phyloP scores from a whole-genome alignment of 2,113 vertebrate species.

The Climacteris rufus region DNA sequence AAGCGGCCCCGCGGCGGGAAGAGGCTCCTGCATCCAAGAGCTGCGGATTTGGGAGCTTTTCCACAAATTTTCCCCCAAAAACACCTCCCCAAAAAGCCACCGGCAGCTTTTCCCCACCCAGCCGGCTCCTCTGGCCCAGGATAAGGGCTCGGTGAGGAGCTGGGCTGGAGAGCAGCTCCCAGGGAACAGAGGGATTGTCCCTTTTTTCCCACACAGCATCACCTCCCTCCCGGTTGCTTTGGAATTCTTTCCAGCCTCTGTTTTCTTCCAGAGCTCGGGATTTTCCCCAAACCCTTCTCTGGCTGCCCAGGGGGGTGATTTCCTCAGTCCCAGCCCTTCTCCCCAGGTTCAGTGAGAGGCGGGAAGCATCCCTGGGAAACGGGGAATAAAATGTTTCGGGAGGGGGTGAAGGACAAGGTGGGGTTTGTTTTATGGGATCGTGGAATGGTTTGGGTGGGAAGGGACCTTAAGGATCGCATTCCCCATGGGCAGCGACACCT shows the following conservation, averaged over 20 bases:
- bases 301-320: no score
- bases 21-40: background rate
- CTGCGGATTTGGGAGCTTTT: accelerated
- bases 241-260: background rate
- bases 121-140: accelerated
- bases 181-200: background rate
- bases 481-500: no score
- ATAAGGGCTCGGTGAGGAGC: background rate
- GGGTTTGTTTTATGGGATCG: background rate
- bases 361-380: background rate
- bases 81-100: background rate
- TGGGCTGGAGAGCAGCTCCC: background rate
- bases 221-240: accelerated
- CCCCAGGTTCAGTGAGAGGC: accelerated
- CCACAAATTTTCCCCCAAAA: background rate
- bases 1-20: background rate
- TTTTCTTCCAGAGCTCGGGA: background rate
- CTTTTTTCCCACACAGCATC: background rate
- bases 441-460: background rate
- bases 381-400: background rate
- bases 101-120: accelerated
- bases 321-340: background rate
- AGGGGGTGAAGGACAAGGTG: accelerated
- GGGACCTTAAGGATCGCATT: no score
- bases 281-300: background rate